Evolutionary conservation across 2,797 vertebrate genomes (phyloP).

Genomic region (Coregonus suidteri): DNA sequence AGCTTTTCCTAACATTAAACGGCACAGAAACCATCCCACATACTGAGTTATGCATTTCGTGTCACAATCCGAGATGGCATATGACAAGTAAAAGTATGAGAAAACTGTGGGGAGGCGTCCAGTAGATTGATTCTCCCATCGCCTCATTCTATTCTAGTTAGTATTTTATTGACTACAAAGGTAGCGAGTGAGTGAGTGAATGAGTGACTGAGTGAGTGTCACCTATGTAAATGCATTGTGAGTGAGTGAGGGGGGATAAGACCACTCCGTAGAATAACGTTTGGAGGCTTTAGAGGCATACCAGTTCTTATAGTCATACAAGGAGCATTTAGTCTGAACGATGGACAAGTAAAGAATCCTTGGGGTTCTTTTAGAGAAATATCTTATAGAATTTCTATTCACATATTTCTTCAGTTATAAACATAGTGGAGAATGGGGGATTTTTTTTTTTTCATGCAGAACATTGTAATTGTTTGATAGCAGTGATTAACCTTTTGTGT

Average conservation of each 20-base stretch:
- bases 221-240: slow-evolving; percentile 28
- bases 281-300: slow-evolving; percentile 85
- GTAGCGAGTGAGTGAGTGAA: slow-evolving; percentile 68
- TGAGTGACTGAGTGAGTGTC: background rate
- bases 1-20: slow-evolving; percentile 87
- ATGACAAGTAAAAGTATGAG: slow-evolving; percentile 93
- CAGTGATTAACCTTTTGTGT: slow-evolving; percentile 8
- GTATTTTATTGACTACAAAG: slow-evolving; percentile 99
- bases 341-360: slow-evolving; percentile 62
- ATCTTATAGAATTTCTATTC: background rate
- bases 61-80: slow-evolving; percentile 93
- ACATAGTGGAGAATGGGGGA: background rate
- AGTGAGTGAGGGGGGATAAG: slow-evolving; percentile 73
- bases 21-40: slow-evolving; percentile 84
- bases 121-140: slow-evolving; percentile 99
- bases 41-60: slow-evolving; percentile 90
- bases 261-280: slow-evolving; percentile 86
- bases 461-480: background rate
- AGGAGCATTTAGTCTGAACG: slow-evolving; percentile 81
- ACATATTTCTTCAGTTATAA: background rate
- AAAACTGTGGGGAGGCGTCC: slow-evolving; percentile 98
- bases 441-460: background rate
- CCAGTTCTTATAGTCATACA: slow-evolving; percentile 81
- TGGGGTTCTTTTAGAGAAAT: background rate
- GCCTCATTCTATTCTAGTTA: slow-evolving; percentile 98